Conservation (phyloP, 2,113 vertebrate species). For the Ramphastos sulfuratus region DNA sequence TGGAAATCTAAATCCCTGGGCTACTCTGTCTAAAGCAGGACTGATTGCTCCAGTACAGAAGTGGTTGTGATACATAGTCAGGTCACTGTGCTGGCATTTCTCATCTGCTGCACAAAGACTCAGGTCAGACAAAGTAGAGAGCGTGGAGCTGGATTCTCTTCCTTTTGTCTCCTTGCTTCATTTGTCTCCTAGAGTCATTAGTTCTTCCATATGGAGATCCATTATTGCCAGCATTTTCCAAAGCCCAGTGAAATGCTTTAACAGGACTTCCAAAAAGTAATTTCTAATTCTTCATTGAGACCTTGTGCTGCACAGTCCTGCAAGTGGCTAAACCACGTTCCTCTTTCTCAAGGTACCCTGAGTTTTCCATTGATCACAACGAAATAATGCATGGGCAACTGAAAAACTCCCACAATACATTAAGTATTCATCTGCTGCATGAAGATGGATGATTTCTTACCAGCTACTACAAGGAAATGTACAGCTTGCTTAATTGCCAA, state of each 20-base stretch:
- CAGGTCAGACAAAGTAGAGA: neutral
- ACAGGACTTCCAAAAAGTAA: neutral
- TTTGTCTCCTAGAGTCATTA: neutral
- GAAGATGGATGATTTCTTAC: constrained; percentile 52
- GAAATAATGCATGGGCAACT: neutral
- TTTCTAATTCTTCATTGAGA: neutral
- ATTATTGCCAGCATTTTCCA: neutral
- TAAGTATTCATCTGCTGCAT: constrained; percentile 40
- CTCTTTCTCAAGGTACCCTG: neutral
- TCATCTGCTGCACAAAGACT: neutral
- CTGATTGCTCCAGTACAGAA: neutral
- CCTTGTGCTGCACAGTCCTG: neutral
- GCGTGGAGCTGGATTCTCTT: neutral
- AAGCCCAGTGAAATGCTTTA: neutral
- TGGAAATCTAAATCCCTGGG: neutral
- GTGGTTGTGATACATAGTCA: neutral
- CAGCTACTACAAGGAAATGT: neutral
- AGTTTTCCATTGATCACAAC: neutral
- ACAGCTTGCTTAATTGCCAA: constrained; percentile 58
- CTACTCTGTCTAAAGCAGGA: neutral
- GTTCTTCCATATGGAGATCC: neutral
- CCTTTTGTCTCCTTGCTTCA: neutral
- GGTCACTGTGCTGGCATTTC: neutral
- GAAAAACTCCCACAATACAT: neutral
- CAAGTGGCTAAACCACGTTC: neutral